A percentile compares a stretch with the other conserved stretches of the same genome.
phyloP scores from a whole-genome alignment of 2,113 vertebrate genomes.

The Campylomormyrus numenius region DNA sequence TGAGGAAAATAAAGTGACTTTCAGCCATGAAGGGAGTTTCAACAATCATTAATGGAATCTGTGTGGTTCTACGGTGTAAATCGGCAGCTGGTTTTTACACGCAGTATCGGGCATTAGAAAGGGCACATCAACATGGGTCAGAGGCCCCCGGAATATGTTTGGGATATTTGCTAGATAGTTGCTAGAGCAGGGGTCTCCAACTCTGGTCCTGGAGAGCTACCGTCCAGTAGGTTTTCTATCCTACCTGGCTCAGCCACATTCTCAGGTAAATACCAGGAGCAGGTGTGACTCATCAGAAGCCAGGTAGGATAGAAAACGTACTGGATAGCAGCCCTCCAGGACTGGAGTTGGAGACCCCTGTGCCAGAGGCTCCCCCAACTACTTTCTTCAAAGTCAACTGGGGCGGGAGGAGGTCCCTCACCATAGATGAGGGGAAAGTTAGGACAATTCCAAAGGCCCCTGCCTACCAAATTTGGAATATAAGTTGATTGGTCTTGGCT shows the following conservation, averaged over 20 bases:
- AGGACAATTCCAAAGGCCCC: background rate
- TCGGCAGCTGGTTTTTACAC: background rate
- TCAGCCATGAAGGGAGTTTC: background rate
- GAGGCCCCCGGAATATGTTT: background rate
- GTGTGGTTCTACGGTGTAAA: background rate
- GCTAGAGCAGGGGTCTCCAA: background rate
- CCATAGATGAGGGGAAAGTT: background rate
- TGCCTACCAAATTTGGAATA: background rate
- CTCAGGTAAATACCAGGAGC: too few relatives aligned
- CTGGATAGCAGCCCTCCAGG: too few relatives aligned
- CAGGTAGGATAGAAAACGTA: too few relatives aligned
- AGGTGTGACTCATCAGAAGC: too few relatives aligned
- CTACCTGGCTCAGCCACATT: too few relatives aligned
- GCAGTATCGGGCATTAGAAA: background rate
- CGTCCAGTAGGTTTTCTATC: too few relatives aligned
- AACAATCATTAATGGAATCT: background rate
- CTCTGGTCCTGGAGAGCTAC: too few relatives aligned
- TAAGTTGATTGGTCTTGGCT: background rate
- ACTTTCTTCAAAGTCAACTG: background rate
- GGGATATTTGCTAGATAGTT: background rate
- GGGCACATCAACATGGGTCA: background rate
- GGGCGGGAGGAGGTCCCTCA: too few relatives aligned
- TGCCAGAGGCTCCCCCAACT: background rate
- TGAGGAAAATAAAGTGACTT: slow-evolving; percentile 33
- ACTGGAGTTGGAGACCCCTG: too few relatives aligned